Conservation (phyloP, 2,113 vertebrate genomes). For the Micronycteris hirsuta region DNA sequence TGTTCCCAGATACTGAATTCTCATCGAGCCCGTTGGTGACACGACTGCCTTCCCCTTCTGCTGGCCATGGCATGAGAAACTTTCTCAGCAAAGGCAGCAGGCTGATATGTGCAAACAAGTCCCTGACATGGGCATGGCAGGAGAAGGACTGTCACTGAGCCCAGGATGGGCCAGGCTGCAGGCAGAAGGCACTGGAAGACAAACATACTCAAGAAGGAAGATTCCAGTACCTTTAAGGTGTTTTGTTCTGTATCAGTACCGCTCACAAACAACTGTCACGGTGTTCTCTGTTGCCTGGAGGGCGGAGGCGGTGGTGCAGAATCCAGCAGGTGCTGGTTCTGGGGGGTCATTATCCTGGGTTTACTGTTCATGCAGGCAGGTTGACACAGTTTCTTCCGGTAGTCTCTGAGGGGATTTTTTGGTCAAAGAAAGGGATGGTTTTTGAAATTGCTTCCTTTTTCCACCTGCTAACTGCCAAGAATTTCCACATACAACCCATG, state of each 20-base stretch:
- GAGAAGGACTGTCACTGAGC: constrained; percentile 31
- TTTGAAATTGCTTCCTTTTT: constrained; percentile 34
- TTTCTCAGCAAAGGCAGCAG: constrained; percentile 8
- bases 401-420: constrained; percentile 57
- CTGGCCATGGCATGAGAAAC: background rate
- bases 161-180: constrained; percentile 50
- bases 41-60: background rate
- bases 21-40: background rate
- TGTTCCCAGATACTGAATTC: accelerated
- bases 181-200: background rate
- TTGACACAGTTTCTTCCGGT: constrained; percentile 61
- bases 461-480: background rate
- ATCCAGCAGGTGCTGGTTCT: constrained; percentile 39
- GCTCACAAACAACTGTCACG: constrained; percentile 63
- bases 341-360: background rate
- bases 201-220: background rate
- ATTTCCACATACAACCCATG: constrained; percentile 55
- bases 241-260: constrained; percentile 59
- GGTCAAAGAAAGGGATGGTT: constrained; percentile 41
- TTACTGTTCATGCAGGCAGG: constrained; percentile 58
- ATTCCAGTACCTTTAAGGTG: constrained; percentile 21
- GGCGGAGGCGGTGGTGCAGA: constrained; percentile 28
- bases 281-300: constrained; percentile 50
- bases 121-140: background rate
- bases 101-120: background rate